These are phyloP conservation scores for Aphelenchoides fujianensis DNA, from an alignment of 1,140 invertebrate species.

Conservation along the genomic window DNA sequence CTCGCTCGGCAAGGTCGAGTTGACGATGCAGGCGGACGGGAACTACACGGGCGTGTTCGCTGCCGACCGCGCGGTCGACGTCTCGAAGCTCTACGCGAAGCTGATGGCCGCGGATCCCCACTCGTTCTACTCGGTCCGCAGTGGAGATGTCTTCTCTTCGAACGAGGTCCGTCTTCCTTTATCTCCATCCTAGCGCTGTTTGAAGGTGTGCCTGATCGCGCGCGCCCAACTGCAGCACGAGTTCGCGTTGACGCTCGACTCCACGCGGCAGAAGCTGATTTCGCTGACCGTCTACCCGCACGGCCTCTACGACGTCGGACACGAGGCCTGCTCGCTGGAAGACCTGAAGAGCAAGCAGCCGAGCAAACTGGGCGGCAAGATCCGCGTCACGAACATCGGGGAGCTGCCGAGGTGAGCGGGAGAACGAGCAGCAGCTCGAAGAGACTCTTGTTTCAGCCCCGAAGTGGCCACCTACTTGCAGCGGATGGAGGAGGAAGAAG, in stretches of 20 bases:
- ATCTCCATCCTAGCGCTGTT: too few species aligned
- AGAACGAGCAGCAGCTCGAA: conserved; percentile 13
- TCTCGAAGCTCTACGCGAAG: neutral
- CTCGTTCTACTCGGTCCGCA: conserved; percentile 7
- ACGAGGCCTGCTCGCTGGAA: conserved; percentile 18
- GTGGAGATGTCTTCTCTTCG: neutral
- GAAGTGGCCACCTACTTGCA: conserved; percentile 58
- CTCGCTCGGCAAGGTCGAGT: conserved; percentile 23
- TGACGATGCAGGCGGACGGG: conserved; percentile 27
- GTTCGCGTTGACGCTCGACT: conserved; percentile 52
- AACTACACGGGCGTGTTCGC: conserved; percentile 37
- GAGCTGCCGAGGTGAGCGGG: conserved; percentile 45
- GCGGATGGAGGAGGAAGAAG: conserved; percentile 56
- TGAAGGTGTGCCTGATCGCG: conserved; percentile 46
- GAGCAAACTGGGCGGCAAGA: conserved; percentile 20
- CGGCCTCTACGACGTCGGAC: conserved; percentile 40
- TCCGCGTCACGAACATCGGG: conserved; percentile 37
- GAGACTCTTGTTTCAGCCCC: conserved; percentile 38
- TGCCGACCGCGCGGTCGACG: neutral
- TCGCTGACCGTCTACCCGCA: conserved; percentile 56
- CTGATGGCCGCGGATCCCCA: neutral
- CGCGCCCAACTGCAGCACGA: conserved; percentile 47
- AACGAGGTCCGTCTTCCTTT: conserved; percentile 1
- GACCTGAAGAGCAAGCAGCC: neutral
- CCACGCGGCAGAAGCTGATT: conserved; percentile 35